Evolutionary conservation across 2,888 invertebrate species (phyloP).

Genomic region (Julus scandinavius): DNA sequence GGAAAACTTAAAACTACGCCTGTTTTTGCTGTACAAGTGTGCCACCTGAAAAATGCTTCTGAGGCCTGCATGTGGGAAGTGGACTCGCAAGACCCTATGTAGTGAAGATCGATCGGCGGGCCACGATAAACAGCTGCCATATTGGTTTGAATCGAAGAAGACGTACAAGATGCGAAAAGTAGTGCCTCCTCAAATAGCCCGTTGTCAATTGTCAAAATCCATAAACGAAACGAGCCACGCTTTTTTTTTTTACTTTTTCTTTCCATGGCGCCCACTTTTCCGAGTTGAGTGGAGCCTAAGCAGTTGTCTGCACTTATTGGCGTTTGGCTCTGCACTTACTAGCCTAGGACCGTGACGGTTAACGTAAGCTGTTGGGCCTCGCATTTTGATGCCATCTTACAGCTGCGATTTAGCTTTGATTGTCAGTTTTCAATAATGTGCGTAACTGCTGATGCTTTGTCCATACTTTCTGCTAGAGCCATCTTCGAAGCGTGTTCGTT

Average conservation of each 20-base stretch:
- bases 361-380: neutral
- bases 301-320: neutral
- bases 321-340: neutral
- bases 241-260: neutral
- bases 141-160: slow-evolving; percentile 16
- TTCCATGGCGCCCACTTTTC: neutral
- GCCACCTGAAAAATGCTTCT: slow-evolving; percentile 5
- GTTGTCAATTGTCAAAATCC: slow-evolving; percentile 40
- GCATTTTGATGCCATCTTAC: neutral
- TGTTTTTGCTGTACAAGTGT: neutral
- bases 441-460: neutral
- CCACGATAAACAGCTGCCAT: neutral
- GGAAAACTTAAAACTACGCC: slow-evolving; percentile 15
- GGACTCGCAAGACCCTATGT: neutral
- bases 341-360: neutral
- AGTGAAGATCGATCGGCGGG: neutral
- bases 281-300: neutral
- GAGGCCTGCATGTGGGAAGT: neutral
- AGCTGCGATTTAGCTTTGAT: slow-evolving; percentile 26
- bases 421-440: slow-evolving; percentile 18
- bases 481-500: neutral
- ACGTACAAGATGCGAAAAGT: neutral
- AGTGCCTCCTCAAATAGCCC: neutral
- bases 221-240: neutral
- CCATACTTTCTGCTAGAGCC: neutral